Evolutionary conservation across 2,888 invertebrate species (phyloP), one percentile per base, ranked within the genome.

Genomic region (Phrixothrix hirtus): DNA sequence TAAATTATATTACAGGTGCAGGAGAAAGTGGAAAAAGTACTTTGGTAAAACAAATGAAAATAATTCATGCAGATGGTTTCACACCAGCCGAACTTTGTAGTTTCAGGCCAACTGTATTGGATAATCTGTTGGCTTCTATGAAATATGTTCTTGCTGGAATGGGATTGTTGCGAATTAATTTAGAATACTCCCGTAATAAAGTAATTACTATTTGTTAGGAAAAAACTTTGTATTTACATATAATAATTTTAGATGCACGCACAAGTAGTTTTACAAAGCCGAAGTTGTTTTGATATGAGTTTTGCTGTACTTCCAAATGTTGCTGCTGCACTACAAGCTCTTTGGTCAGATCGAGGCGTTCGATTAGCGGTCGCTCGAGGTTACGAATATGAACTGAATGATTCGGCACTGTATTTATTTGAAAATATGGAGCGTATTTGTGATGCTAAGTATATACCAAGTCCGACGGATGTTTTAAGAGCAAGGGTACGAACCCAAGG

Each of bases 11-110:
- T 14, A 1, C 9, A 82, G 85, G 85, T 45, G 83, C 85, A 53
- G 84, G 84, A 6, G 85, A 85, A 69, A 84, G 84, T 73, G 84
- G 84, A 2, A 85, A 85, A 74, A 84, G 84, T 66, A 85, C 85
- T 12, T 69, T 85, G 55, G 84, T 85, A 2, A 85, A 84, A 66
- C 85, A 85, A 74, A 85, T 85, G 84, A 85, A 84, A 71, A 85
- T 85, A 44, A 85, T 85, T 48, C 84, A 85, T 67, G 82, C 82
- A 45, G 83, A 84, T 71, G 84, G 84, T 9, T 85, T 84, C 67
- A 82, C 83, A 2, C 71, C 73, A 43, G 78, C 81, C 14, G 85
- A 85, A 69, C 70, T 84, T 15, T 77, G 79, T 45, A 81, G 82
- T 49, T 85, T 83, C 65, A 77, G 84, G 62, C 83, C 84, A 1